A percentile compares a stretch with the other conserved stretches of the same genome.
phyloP scores from a whole-genome alignment of 2,113 vertebrate species.

The Mormoops blainvillei region DNA sequence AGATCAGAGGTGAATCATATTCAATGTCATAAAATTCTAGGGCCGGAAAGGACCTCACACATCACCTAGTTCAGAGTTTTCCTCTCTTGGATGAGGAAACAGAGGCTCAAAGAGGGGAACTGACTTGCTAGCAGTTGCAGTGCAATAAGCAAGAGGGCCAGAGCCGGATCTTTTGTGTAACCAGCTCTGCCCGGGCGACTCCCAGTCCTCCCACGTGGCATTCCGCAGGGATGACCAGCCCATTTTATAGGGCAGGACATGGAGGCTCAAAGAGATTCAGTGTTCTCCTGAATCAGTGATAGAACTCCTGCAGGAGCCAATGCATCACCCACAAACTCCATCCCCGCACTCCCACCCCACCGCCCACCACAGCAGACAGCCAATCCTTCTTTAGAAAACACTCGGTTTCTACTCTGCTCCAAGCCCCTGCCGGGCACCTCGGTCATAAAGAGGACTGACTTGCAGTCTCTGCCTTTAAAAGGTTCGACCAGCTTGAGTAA shows the following conservation, averaged over 20 bases:
- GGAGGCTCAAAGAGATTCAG: background rate
- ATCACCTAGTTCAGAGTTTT: background rate
- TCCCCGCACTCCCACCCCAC: no score
- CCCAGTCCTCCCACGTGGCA: background rate
- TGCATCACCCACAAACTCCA: background rate
- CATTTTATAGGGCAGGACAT: background rate
- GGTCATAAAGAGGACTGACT: background rate
- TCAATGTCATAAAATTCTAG: background rate
- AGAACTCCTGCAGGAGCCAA: background rate
- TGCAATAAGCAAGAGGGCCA: background rate
- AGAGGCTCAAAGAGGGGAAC: background rate
- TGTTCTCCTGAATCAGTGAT: background rate
- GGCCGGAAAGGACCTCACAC: background rate
- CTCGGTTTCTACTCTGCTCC: background rate
- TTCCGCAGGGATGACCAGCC: background rate
- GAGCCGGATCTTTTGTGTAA: background rate
- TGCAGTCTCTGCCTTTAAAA: background rate
- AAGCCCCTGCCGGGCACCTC: background rate
- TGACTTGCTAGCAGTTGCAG: background rate
- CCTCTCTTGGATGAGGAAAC: background rate
- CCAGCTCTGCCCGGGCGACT: background rate
- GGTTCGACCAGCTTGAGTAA: background rate
- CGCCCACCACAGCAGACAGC: background rate
- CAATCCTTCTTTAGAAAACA: background rate
- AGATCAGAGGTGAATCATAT: background rate